Evolutionary conservation across 2,888 invertebrate species (phyloP).

Genomic region (Tipula helvola): DNA sequence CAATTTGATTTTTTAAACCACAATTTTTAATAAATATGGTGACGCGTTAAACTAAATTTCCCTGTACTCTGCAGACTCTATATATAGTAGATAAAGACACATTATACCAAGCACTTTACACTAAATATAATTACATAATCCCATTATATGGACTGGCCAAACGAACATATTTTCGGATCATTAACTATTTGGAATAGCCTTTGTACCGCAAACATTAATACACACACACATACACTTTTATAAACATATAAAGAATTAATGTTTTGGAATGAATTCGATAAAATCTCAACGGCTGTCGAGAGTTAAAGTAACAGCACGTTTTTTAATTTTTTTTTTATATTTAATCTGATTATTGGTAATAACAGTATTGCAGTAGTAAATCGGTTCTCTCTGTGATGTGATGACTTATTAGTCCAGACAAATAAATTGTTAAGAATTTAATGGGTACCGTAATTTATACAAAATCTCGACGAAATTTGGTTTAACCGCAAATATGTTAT

Average conservation of each 20-base stretch:
- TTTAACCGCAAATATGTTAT: too few relatives aligned
- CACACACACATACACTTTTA: neutral
- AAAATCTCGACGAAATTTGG: too few relatives aligned
- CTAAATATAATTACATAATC: neutral
- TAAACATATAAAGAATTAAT: neutral
- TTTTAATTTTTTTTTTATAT: neutral
- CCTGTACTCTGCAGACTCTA: neutral
- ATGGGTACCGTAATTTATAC: too few relatives aligned
- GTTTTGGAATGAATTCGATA: neutral
- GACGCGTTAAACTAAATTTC: neutral
- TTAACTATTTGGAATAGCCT: neutral
- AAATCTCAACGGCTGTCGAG: neutral
- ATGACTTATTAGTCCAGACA: neutral
- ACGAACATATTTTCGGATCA: neutral
- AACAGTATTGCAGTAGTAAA: neutral
- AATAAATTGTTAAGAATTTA: neutral
- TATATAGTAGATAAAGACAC: neutral
- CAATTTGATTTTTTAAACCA: too few relatives aligned
- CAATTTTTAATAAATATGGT: neutral
- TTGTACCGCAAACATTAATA: neutral
- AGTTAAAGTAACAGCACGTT: neutral
- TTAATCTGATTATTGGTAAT: neutral
- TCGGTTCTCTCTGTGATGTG: neutral
- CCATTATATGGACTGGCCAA: neutral
- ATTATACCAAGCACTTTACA: neutral